Evolutionary conservation across 2,113 vertebrate genomes (phyloP), one percentile per base, ranked within the genome.

Genomic region (Prietella phreatophila): DNA sequence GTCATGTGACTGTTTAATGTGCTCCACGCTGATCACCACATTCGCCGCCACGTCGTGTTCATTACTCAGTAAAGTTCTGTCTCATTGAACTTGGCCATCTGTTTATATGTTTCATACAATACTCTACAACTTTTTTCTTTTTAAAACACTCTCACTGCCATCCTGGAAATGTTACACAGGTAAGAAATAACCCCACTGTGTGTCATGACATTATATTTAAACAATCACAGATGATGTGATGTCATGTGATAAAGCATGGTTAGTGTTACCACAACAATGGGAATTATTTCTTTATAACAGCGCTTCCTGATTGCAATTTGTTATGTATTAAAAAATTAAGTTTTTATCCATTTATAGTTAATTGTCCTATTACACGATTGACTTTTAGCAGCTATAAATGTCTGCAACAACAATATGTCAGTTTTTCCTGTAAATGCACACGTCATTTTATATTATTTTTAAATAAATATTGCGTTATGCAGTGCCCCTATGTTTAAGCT

Each of bases 81-180:
- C 78, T 55, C n/a, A 55, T 20, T 56, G 50, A 39, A 53, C 78
- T 80, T n/a, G 15, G 17, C 78, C 78, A 80, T 80, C 78, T 80
- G 53, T 33, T 56, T 33, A n/a, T 33, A 79, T 80, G 10, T n/a
- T 11, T 81, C 50, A 56, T n/a, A 56, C 33, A 11, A 20, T 33
- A 33, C 15, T 33, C 25, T 19, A 17, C 17, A 20, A 9, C 9
- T 20, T 33, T 4, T 19, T 33, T 33, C 5, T 14, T 22, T 7
- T 2, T 20, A 80, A 17, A 20, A 55, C 14, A 19, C 27, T 80
- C 25, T 47, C 10, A 20, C 33, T 11, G 71, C 19, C 19, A 22
- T 39, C 75, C 0, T 69, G n/a, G 4, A 69, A 5, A 36, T 15
- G 6, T 71, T 9, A 4, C 4, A 39, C 67, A 42, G 19, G 25